phyloP scores from a whole-genome alignment of 2,888 invertebrate genomes.

The Mimachlamys varia region DNA sequence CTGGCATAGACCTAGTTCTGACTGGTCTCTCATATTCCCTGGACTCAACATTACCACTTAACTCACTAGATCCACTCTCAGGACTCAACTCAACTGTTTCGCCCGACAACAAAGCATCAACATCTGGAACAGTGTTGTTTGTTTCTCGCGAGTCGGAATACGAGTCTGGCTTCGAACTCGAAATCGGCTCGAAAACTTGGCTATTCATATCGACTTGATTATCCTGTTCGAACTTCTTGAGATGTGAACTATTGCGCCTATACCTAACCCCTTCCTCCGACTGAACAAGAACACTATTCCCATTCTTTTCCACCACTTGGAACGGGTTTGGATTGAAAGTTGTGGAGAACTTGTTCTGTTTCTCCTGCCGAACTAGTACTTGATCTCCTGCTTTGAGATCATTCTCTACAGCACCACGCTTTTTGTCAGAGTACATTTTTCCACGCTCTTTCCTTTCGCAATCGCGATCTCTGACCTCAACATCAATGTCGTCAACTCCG shows the following conservation, averaged over 20 bases:
- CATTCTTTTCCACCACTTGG: conserved; percentile 40
- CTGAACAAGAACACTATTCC: conserved; percentile 47
- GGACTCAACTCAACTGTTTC: too few species aligned
- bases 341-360: conserved; percentile 51
- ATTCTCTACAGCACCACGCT: conserved; percentile 44
- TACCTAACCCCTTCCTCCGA: conserved; percentile 41
- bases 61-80: too few species aligned
- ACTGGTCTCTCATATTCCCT: too few species aligned
- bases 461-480: conserved; percentile 48
- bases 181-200: too few species aligned
- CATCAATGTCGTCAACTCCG: too few species aligned
- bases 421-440: conserved; percentile 51
- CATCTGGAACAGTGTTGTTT: too few species aligned
- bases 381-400: conserved; percentile 52
- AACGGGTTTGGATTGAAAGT: conserved; percentile 42
- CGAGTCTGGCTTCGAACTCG: too few species aligned
- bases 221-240: conserved; percentile 48
- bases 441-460: conserved; percentile 46
- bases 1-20: too few species aligned
- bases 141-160: too few species aligned
- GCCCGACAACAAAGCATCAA: too few species aligned
- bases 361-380: conserved; percentile 47
- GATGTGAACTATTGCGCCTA: conserved; percentile 44
- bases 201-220: too few species aligned
- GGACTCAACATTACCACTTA: too few species aligned